phyloP scores from a whole-genome alignment of 2,888 invertebrate genomes.

The Pollenia amentaria region DNA sequence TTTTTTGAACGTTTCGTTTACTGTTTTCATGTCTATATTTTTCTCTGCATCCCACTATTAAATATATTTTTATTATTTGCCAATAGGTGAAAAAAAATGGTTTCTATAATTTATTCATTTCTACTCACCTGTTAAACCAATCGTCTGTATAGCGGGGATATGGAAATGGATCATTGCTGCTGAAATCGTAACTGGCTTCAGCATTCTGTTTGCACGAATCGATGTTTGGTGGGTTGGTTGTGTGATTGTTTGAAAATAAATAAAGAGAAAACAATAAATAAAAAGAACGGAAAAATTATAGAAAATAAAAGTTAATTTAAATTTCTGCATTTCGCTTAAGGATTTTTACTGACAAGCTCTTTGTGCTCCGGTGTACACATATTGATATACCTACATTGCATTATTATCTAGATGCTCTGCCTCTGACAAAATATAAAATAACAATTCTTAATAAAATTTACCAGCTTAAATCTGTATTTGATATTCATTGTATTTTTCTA shows the following conservation, averaged over 20 bases:
- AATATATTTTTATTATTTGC: not conserved
- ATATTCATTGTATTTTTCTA: not conserved
- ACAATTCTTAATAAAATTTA: not conserved
- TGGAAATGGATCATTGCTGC: constrained; percentile 99
- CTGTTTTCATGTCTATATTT: too few relatives aligned
- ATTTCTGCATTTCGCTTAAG: not conserved
- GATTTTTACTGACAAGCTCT: not conserved
- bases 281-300: constrained; percentile 7
- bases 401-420: not conserved
- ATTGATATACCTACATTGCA: too few relatives aligned
- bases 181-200: constrained; percentile 99
- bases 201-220: constrained; percentile 90
- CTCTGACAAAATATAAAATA: too few relatives aligned
- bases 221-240: not conserved
- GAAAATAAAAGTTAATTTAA: constrained; percentile 26
- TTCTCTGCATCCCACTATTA: not conserved
- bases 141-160: constrained; percentile 99
- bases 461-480: not conserved
- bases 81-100: not conserved
- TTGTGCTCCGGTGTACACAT: too few relatives aligned
- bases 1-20: too few relatives aligned
- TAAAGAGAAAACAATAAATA: not conserved
- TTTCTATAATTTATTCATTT: not conserved
- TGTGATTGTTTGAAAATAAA: constrained; percentile 74
- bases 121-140: constrained; percentile 98